Evolutionary conservation across 2,888 invertebrate genomes (phyloP), one percentile per base, ranked within the genome.

Genomic region (Tenthredo amoena): DNA sequence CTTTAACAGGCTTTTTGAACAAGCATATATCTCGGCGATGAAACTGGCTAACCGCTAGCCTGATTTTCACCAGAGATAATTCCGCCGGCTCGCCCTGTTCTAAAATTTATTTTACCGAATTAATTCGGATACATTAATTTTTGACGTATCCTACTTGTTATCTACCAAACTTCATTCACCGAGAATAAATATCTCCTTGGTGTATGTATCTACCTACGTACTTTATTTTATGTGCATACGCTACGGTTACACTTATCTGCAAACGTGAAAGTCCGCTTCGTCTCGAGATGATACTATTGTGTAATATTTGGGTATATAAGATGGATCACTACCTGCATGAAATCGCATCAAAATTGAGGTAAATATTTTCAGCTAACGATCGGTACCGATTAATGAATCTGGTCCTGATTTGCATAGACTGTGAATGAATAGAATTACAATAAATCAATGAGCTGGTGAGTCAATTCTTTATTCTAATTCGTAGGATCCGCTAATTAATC

Each of bases 391-490:
- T 43, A 12, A 74, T 21, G 10, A 74, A 43, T 12, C 72, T 21
- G n/a, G 43, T 43, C 40, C 21, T 43, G 12, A 43, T 74, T 74
- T 74, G 72, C 72, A 74, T 74, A n/a, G 9, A 74, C 43, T 43
- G 43, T 43, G 3, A 43, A 74, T 43, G 72, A 74, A 74, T 43
- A 21, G 40, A 74, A 74, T 74, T 74, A 74, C 43, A 21, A 74
- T 74, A 74, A 74, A 43, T 43, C 43, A 74, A 21, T 6, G 43
- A 40, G 10, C 12, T 12, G 3, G 47, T 31, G 26, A 43, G 37
- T 74, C 72, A 74, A 74, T 74, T 74, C 18, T 74, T 43, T 21
- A 74, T 74, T 74, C 21, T 74, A 43, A 74, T 21, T 43, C n/a
- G 9, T 43, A 21, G 43, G 21, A 74, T 74, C 43, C 1, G 43